Conservation (phyloP, 2,797 vertebrate species). For the Sarcophilus harrisii region DNA sequence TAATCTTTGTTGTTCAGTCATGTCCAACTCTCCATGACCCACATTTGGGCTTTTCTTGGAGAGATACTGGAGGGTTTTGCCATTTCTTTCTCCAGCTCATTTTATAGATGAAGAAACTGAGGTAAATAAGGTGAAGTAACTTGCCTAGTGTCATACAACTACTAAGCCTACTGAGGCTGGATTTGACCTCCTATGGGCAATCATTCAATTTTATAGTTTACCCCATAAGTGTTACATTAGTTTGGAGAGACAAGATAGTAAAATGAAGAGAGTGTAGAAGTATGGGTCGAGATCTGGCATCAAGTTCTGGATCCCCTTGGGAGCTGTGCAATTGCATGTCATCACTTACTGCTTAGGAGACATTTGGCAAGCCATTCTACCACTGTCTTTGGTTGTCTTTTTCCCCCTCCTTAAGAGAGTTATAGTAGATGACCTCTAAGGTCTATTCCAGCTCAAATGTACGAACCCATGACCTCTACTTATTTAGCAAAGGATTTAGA, state of each 20-base stretch:
- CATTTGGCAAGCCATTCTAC: background rate
- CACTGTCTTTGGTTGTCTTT: background rate
- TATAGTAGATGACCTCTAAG: background rate
- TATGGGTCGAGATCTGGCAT: background rate
- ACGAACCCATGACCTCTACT: background rate
- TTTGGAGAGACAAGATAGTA: constrained; percentile 3
- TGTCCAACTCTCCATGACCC: background rate
- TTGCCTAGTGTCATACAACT: background rate
- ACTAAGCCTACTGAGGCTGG: background rate
- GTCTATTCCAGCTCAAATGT: no score
- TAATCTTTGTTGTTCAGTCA: background rate
- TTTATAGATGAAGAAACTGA: background rate
- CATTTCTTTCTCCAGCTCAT: background rate
- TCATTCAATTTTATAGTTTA: background rate
- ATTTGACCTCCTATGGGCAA: background rate
- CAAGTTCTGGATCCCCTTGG: background rate
- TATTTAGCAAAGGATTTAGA: background rate
- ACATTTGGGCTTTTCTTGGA: background rate
- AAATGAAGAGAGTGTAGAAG: background rate
- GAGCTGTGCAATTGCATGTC: background rate
- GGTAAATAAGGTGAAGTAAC: background rate
- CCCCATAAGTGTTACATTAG: background rate
- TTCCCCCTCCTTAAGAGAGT: background rate
- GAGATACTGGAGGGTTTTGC: background rate
- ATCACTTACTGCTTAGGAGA: background rate